phyloP scores from a whole-genome alignment of 2,113 vertebrate species.

The Herpailurus yagouaroundi region DNA sequence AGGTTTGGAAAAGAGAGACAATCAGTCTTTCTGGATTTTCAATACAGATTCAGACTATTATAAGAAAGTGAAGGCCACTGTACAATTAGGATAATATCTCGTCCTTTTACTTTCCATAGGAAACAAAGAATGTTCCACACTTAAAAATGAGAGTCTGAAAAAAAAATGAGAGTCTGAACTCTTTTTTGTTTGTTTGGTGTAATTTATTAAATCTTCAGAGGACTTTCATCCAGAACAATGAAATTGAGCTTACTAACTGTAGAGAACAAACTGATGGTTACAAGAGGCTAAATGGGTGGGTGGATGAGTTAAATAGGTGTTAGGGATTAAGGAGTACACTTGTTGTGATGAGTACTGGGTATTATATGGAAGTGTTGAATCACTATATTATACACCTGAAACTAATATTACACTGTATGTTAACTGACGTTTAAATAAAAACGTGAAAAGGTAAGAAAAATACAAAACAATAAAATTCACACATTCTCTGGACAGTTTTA shows the following conservation, averaged over 20 bases:
- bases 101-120: neutral
- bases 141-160: neutral
- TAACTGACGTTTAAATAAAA: neutral
- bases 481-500: neutral
- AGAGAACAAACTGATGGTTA: neutral
- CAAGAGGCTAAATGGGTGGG: neutral
- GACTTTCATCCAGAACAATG: neutral
- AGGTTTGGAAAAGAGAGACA: neutral
- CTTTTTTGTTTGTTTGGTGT: neutral
- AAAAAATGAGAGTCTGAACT: neutral
- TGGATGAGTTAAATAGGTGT: neutral
- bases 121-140: neutral
- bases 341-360: neutral
- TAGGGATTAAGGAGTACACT: neutral
- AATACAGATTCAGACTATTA: neutral
- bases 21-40: accelerated
- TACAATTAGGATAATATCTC: accelerated
- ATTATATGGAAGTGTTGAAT: neutral
- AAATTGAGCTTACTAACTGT: neutral
- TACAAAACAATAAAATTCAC: neutral
- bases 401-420: neutral
- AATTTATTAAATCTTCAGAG: neutral
- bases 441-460: neutral
- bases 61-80: neutral
- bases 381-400: neutral